Evolutionary conservation across 2,113 vertebrate species (phyloP), one percentile per base, ranked within the genome.

Genomic region (Melanotaenia duboulayi): DNA sequence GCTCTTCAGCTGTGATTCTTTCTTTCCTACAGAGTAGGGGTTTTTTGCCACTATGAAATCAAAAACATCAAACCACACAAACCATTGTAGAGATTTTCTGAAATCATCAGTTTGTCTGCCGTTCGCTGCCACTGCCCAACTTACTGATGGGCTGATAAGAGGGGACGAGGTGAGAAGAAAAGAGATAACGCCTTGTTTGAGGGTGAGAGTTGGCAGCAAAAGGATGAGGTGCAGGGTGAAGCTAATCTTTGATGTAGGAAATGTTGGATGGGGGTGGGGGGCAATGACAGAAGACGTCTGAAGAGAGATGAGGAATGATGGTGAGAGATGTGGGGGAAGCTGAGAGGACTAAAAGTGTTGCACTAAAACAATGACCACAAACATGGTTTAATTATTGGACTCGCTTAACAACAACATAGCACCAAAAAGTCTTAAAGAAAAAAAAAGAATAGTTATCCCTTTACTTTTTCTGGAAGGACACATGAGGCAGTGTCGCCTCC

Each of bases 391-490:
- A 37, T 24, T 14, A 25, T 40, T 39, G 40, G 52, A 40, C 68
- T 9, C 1, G 7, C 19, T 3, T 40, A 23, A 8, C 23, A 42
- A 28, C 39, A 57, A 0, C 4, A 48, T 5, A 65, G 32, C 28
- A 2, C 14, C 0, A 52, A 65, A 2, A 24, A 12, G 37, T 40
- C 23, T 1, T 8, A 51, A 4, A n/a, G n/a, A n/a, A 17, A 37
- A 65, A 37, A 4, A 25, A 0, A 16, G 13, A 64, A 1, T 17
- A 22, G 0, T 17, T 14, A 0, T 2, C 20, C 0, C 20, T 35
- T 35, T 20, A 7, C 14, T 55, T 23, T 2, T 46, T 16, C 44
- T 48, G 44, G 44, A 17, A 54, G 24, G 51, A 54, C 5, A 28
- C 24, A 1, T 17, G 22, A 6, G 13, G 8, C 17, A 9, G 44